These are phyloP conservation scores for Acanthacorydalis orientalis DNA, from an alignment of 2,888 invertebrate species.

Conservation along the genomic window DNA sequence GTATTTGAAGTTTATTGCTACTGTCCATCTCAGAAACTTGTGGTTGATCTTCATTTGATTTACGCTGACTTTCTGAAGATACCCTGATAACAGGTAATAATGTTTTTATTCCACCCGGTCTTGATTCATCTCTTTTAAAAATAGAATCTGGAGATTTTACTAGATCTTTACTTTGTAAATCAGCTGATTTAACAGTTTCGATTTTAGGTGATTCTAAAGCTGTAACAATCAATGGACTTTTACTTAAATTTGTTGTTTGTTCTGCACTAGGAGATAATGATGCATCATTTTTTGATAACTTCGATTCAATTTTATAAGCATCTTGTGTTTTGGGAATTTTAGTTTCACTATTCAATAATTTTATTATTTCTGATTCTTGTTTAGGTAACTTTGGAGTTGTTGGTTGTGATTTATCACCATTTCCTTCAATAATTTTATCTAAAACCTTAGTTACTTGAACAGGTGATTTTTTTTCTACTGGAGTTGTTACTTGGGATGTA, in stretches of 20 bases:
- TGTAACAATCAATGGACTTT: background rate
- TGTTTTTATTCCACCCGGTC: conserved; percentile 31
- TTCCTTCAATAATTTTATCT: conserved; percentile 1
- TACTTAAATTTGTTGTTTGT: background rate
- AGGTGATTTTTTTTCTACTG: conserved; percentile 12
- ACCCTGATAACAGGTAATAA: conserved; percentile 24
- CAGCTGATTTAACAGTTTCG: too few species aligned
- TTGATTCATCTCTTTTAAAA: conserved; percentile 21
- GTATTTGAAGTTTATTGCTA: background rate
- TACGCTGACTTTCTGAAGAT: conserved; percentile 12
- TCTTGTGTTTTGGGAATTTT: conserved; percentile 8
- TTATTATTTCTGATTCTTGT: conserved; percentile 19
- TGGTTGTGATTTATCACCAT: background rate
- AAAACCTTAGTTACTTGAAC: conserved; percentile 3
- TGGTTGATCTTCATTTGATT: conserved; percentile 16
- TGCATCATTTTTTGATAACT: conserved; percentile 1
- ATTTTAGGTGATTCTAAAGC: too few species aligned
- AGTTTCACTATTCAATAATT: conserved; percentile 8
- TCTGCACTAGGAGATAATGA: background rate
- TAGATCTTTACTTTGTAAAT: background rate
- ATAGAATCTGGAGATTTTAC: background rate
- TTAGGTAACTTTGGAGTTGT: background rate
- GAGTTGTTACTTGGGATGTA: conserved; percentile 1
- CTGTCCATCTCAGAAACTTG: conserved; percentile 3
- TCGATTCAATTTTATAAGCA: conserved; percentile 3